These are phyloP conservation scores for Erpornis zantholeuca DNA, from an alignment of 2,113 vertebrate species.

Conservation along the genomic window DNA sequence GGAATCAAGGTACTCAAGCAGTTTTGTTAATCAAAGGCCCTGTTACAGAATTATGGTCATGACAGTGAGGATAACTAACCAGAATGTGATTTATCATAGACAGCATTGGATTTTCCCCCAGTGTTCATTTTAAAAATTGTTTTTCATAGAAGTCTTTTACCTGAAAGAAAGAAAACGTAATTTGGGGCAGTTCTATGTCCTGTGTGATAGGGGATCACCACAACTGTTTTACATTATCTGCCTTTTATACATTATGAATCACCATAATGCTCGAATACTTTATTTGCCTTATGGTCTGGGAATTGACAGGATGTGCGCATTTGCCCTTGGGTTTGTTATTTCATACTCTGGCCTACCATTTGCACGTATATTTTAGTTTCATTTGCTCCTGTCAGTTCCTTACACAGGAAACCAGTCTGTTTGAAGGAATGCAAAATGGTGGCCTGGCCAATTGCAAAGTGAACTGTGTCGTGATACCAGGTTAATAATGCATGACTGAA, in stretches of 20 bases:
- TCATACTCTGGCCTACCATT: background rate
- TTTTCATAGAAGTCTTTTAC: background rate
- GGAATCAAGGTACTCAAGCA: background rate
- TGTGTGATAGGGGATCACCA: background rate
- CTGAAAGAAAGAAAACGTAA: background rate
- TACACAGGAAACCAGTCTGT: background rate
- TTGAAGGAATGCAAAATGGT: slow-evolving; percentile 19
- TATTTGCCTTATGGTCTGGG: background rate
- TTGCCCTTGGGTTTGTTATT: slow-evolving; percentile 41
- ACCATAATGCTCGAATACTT: background rate
- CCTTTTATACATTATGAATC: slow-evolving; percentile 1
- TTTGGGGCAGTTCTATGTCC: background rate
- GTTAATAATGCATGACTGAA: slow-evolving; percentile 36
- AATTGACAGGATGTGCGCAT: background rate
- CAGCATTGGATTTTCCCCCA: background rate
- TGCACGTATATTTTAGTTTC: background rate
- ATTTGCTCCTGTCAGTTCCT: background rate
- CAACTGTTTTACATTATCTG: background rate
- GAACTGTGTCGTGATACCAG: background rate
- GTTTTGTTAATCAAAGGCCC: background rate
- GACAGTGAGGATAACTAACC: background rate
- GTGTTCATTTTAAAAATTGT: background rate
- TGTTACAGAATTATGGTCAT: background rate
- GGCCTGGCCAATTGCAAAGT: background rate
- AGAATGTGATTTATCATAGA: background rate